Evolutionary conservation across 2,113 vertebrate species (phyloP), one percentile per base, ranked within the genome.

Genomic region (Bos javanicus): DNA sequence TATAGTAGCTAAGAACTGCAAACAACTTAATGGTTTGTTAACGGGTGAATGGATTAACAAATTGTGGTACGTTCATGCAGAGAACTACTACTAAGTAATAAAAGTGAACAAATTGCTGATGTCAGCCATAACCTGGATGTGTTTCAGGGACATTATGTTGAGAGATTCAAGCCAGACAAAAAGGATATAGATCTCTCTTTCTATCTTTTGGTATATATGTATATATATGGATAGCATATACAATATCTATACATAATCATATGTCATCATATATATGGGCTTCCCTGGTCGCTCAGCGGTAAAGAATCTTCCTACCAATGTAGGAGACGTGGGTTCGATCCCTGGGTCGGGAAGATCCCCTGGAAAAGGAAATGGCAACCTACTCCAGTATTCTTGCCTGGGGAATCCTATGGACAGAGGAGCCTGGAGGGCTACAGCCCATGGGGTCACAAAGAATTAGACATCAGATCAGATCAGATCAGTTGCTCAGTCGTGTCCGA

Each of bases 301-400:
- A 39, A 39, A 39, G 36, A 39, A 74, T 74, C 36, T 39, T 36
- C 67, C 9, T 39, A 13, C 19, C n/a, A 71, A 23, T 71, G n/a
- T 21, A 6, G 5, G 19, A 71, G 67, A 71, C 0, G 0, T 71
- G n/a, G 10, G n/a, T 23, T 71, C 5, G 11, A 23, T 39, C n/a
- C 19, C 19, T 25, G 36, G 10, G 36, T 39, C 1, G 10, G 67
- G 36, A 74, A 39, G 67, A 74, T 74, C n/a, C 67, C 67, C 21
- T 74, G 67, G 67, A 74, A 11, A 74, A 74, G 19, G 67, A 25
- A 23, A 74, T 25, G 67, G 5, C 67, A 39, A 74, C n/a, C 67
- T 36, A 74, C 36, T 39, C 36, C 67, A 39, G 67, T 74, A 74
- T 25, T 74, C 36, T 74, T 39, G 19, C 36, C 19, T 74, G 36